A percentile compares a stretch with the other conserved stretches of the same genome.
phyloP scores from a whole-genome alignment of 2,888 invertebrate species.

The Nephrotoma guestfalica region DNA sequence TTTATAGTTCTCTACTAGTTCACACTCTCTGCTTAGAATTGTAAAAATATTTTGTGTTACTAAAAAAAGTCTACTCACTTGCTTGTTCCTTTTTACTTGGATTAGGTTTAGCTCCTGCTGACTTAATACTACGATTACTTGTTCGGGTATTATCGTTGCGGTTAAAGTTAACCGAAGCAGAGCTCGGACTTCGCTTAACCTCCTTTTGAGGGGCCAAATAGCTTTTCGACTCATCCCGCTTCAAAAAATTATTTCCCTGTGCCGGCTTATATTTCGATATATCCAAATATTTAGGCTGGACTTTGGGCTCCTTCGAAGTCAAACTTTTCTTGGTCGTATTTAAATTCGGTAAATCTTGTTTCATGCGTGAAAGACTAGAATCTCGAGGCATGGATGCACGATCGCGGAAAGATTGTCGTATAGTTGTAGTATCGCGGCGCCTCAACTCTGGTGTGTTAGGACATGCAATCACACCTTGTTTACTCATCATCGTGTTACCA shows the following conservation, averaged over 20 bases:
- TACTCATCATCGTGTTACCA: slow-evolving; percentile 5
- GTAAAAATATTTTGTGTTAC: no score
- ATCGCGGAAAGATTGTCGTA: slow-evolving; percentile 14
- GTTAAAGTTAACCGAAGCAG: slow-evolving; percentile 26
- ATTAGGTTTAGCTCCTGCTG: slow-evolving; percentile 15
- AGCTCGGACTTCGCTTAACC: slow-evolving; percentile 30
- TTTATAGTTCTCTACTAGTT: no score
- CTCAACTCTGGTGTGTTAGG: slow-evolving; percentile 43
- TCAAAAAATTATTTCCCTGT: slow-evolving; percentile 33
- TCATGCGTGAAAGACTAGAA: slow-evolving; percentile 29
- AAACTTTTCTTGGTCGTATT: slow-evolving; percentile 31
- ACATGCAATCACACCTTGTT: slow-evolving; percentile 29
- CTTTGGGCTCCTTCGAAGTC: slow-evolving; percentile 19
- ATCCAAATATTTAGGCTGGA: slow-evolving; percentile 40
- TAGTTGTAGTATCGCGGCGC: slow-evolving; percentile 25
- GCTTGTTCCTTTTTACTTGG: not conserved
- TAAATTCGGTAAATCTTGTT: slow-evolving; percentile 29
- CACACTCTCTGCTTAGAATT: no score
- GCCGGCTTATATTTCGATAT: slow-evolving; percentile 45
- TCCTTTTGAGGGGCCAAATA: slow-evolving; percentile 21
- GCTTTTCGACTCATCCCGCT: slow-evolving; percentile 40
- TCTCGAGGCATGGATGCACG: slow-evolving; percentile 33
- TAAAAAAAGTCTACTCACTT: not conserved
- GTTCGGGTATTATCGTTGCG: slow-evolving; percentile 25
- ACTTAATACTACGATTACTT: slow-evolving; percentile 30